Base-by-base conservation (phyloP, 1,140 invertebrate genomes). In the Augochlora pura region DNA sequence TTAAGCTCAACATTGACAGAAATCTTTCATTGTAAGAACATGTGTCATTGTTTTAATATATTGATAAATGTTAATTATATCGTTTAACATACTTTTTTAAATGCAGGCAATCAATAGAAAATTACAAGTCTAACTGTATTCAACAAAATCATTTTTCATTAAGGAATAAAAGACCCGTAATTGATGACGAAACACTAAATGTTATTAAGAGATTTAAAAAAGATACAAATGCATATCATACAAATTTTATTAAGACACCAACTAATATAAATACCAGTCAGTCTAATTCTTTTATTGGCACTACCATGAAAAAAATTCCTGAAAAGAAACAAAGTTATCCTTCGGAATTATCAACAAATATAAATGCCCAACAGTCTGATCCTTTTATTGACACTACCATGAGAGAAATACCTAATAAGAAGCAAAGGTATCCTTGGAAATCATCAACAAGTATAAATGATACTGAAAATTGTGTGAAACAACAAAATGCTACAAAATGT, bases 171-270 rank as follows among this genome's bases (percentile, higher is more conserved):
- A 81, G 54, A 46, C 27, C 62, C 49, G 49, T 49, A 38, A 74
- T 85, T 12, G 80, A 65, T n/a, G 27, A 75, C 12, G 83, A 75
- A 52, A 77, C 76, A 38, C 27, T 82, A 12, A 82, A 60, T 73
- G 1, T 85, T 25, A 82, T 85, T 12, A 85, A 85, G 49, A 80
- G 84, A 52, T 85, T 85, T 63, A 85, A 85, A 62, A 70, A 52
- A 12, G 71, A 84, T 14, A 1, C 39, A n/a, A 25, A 81, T 18
- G 3, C 32, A 18, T 18, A 71, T n/a, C 16, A 68, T 57, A 82
- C 7, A n/a, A 74, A 74, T 32, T 18, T 8, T 21, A 9, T n/a
- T 9, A 25, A 42, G 21, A 10, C 60, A 32, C 71, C 54, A 14
- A n/a, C n/a, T 9, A 27, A 12, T 59, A 39, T n/a, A 67, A 23